Conservation (phyloP, 1,140 invertebrate genomes). For the Nephila pilipes region DNA sequence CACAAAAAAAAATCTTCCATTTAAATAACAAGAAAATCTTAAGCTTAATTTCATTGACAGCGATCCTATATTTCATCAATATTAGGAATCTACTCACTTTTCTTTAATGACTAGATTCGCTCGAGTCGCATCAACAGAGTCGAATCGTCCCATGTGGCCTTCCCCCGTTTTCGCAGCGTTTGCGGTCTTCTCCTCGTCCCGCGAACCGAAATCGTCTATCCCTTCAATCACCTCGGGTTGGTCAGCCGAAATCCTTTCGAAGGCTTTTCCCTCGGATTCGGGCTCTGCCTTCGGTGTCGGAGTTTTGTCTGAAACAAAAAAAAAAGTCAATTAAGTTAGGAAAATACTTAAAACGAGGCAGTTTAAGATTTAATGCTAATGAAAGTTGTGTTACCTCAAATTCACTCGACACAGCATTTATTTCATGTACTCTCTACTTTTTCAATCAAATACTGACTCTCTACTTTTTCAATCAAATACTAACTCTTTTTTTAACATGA, state of each 20-base stretch:
- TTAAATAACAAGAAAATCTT: too few species aligned
- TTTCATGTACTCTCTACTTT: too few species aligned
- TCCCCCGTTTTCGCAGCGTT: constrained; percentile 65
- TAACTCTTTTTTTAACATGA: too few species aligned
- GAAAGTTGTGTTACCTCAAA: too few species aligned
- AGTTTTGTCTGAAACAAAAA: neutral
- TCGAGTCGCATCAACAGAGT: constrained; percentile 86
- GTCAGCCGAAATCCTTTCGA: constrained; percentile 35
- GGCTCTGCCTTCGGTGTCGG: neutral
- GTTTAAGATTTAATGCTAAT: too few species aligned
- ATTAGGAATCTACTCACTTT: constrained; percentile 80
- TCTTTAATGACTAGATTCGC: constrained; percentile 84
- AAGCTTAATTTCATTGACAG: neutral
- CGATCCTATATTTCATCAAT: neutral
- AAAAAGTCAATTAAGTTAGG: too few species aligned
- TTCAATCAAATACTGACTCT: too few species aligned
- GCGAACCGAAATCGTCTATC: neutral
- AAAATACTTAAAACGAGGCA: too few species aligned
- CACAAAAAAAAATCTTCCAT: too few species aligned
- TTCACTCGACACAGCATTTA: too few species aligned
- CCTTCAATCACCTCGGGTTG: constrained; percentile 64
- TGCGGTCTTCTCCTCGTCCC: constrained; percentile 66
- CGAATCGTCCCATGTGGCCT: constrained; percentile 79
- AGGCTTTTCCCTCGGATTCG: neutral
- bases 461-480: too few species aligned